Evolutionary conservation across 2,797 vertebrate genomes (phyloP).

Genomic region (Rhinatrema bivittatum): DNA sequence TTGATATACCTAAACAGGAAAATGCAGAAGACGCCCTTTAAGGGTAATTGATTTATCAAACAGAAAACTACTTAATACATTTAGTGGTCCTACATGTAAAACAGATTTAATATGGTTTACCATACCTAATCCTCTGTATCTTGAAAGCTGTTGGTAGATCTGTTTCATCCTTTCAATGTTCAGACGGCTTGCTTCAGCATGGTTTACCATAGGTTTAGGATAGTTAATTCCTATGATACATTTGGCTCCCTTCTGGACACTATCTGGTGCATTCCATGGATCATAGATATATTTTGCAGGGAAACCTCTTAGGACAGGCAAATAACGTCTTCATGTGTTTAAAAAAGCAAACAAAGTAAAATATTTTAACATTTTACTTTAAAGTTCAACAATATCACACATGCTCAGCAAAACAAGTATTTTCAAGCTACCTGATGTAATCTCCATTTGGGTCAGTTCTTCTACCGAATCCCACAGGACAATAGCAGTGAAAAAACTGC

Average conservation of each 20-base stretch:
- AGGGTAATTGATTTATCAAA: too few species aligned
- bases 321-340: slow-evolving; percentile 67
- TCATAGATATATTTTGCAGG: slow-evolving; percentile 92
- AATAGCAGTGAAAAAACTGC: slow-evolving; percentile 94
- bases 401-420: neutral
- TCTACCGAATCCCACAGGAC: slow-evolving; percentile 85
- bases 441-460: slow-evolving; percentile 89
- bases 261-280: slow-evolving; percentile 90
- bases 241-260: slow-evolving; percentile 84
- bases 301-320: slow-evolving; percentile 81
- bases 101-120: neutral
- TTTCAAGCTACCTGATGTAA: slow-evolving; percentile 74
- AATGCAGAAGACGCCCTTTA: too few species aligned
- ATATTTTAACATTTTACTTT: too few species aligned
- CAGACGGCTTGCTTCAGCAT: slow-evolving; percentile 82
- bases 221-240: slow-evolving; percentile 87
- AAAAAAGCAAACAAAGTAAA: slow-evolving; percentile 1
- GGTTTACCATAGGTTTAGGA: slow-evolving; percentile 90
- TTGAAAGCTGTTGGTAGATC: slow-evolving; percentile 90
- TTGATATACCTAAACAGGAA: too few species aligned
- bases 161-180: slow-evolving; percentile 95
- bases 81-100: neutral
- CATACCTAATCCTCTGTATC: slow-evolving; percentile 85
- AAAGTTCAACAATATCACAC: neutral
- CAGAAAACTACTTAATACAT: too few species aligned